Conservation (phyloP, 92 coral and sea anemone genomes). For the Palythoa heliodiscus region DNA sequence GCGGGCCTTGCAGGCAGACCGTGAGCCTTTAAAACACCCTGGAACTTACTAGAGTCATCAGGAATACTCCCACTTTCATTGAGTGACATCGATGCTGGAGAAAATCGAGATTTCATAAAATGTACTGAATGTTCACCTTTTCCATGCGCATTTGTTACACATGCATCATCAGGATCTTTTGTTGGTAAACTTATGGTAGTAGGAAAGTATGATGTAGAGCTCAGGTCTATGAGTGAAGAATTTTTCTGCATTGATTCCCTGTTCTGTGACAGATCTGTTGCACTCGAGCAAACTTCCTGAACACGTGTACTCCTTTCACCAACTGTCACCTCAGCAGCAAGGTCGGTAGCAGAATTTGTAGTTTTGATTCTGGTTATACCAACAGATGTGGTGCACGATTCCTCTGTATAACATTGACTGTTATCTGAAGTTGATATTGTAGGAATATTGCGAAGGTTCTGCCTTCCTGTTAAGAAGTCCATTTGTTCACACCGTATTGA, state of each 20-base stretch:
- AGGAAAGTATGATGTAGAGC: constrained; percentile 44
- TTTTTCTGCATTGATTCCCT: neutral
- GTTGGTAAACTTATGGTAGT: constrained; percentile 12
- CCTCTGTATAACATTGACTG: neutral
- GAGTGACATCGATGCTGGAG: neutral
- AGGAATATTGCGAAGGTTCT: neutral
- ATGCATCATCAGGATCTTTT: neutral
- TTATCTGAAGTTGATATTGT: neutral
- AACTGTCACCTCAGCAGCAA: neutral
- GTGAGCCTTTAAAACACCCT: neutral
- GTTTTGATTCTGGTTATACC: neutral
- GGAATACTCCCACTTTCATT: neutral
- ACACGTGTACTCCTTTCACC: neutral
- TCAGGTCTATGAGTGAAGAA: constrained; percentile 49
- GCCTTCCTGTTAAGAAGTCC: neutral
- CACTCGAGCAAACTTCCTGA: neutral
- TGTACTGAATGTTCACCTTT: neutral
- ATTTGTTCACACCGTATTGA: constrained; percentile 1
- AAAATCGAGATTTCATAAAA: neutral
- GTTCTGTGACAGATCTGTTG: neutral
- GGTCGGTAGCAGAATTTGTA: neutral
- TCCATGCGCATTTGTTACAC: neutral
- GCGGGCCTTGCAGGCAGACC: neutral
- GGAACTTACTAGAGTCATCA: neutral
- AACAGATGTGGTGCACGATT: neutral